Conservation (phyloP, 2,797 vertebrate genomes). For the Pipistrellus pipistrellus region DNA sequence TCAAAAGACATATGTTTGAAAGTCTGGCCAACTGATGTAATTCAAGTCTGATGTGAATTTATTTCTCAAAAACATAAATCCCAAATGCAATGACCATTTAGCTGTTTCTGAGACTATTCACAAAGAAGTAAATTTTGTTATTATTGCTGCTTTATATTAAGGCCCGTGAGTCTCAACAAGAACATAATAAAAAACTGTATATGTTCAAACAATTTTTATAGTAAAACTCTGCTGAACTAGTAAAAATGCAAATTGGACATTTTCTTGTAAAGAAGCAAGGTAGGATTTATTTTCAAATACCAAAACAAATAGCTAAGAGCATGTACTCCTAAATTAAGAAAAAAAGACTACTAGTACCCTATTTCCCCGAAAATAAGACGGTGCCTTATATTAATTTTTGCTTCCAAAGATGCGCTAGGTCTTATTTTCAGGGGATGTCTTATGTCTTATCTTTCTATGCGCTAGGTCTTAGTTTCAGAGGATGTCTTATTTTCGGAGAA, state of each 20-base stretch:
- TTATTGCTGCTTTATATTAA: background rate
- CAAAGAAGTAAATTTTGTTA: background rate
- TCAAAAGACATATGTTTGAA: conserved; percentile 32
- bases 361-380: too few relatives aligned
- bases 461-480: too few relatives aligned
- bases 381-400: too few relatives aligned
- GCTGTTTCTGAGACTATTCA: conserved; percentile 7
- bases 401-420: too few relatives aligned
- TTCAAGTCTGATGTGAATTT: conserved; percentile 3
- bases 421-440: too few relatives aligned
- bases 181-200: background rate
- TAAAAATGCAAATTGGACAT: conserved; percentile 47
- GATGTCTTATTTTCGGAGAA: too few relatives aligned
- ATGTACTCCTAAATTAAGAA: background rate
- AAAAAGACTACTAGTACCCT: background rate
- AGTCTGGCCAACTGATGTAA: background rate
- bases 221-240: conserved; percentile 13
- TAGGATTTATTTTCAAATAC: conserved; percentile 28
- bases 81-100: background rate
- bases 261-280: conserved; percentile 6
- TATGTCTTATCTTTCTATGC: too few relatives aligned
- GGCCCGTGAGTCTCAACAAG: background rate
- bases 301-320: conserved; percentile 35
- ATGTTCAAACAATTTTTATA: conserved; percentile 32
- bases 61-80: conserved; percentile 33